These are phyloP conservation scores for Apostichopus japonicus DNA, from an alignment of 35 echinoderm and acorn worm genomes.

Conservation along the genomic window DNA sequence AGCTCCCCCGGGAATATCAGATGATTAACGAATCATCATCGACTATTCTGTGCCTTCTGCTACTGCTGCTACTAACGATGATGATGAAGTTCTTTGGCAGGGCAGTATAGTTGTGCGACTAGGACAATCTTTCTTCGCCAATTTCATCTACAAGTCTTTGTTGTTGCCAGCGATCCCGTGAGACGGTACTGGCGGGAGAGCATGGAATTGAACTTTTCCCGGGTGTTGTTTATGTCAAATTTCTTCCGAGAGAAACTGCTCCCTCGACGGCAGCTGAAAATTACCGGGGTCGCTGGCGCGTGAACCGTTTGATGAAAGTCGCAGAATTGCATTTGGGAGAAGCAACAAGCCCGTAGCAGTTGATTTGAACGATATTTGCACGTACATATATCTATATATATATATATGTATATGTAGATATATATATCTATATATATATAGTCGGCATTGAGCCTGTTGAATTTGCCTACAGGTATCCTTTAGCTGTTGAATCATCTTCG, in stretches of 20 bases:
- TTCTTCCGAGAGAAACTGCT: conserved; percentile 50
- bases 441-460: conserved; percentile 39
- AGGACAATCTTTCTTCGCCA: conserved; percentile 36
- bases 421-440: not conserved
- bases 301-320: conserved; percentile 58
- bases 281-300: conserved; percentile 50
- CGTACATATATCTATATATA: not conserved
- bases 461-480: conserved; percentile 54
- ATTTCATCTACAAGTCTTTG: conserved; percentile 48
- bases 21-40: conserved; percentile 59
- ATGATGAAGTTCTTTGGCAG: conserved; percentile 10
- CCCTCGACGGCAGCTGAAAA: conserved; percentile 58
- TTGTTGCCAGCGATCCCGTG: conserved; percentile 33
- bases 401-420: not conserved
- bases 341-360: conserved; percentile 35
- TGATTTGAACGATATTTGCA: conserved; percentile 31
- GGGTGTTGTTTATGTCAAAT: conserved; percentile 52
- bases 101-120: conserved; percentile 6
- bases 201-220: conserved; percentile 56
- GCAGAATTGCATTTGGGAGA: conserved; percentile 41
- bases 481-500: conserved; percentile 41
- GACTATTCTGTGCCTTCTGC: conserved; percentile 1
- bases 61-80: no score
- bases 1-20: conserved; percentile 11
- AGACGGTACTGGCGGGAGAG: conserved; percentile 32